Conservation (phyloP, 2,888 invertebrate species). For the Masnerella sp. region DNA sequence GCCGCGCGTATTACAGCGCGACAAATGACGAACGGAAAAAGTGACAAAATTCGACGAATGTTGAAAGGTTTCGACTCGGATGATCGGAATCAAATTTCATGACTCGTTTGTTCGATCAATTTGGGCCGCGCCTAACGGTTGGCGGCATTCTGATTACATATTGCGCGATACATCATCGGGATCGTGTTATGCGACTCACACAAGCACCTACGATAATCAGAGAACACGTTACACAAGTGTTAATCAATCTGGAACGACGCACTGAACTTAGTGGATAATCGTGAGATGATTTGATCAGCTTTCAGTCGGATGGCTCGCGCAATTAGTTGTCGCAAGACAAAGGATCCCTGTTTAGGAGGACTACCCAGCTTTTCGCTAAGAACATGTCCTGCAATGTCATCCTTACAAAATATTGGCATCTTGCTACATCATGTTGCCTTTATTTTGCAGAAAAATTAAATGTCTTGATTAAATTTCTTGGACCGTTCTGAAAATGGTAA, state of each 20-base stretch:
- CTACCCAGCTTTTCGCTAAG: neutral
- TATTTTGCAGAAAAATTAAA: too few species aligned
- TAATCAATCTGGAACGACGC: constrained; percentile 59
- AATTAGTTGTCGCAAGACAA: constrained; percentile 59
- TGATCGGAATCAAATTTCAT: constrained; percentile 54
- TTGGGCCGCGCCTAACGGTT: constrained; percentile 41
- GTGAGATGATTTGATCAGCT: constrained; percentile 61
- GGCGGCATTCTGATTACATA: constrained; percentile 59
- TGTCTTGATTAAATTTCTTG: too few species aligned
- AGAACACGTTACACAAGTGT: constrained; percentile 61
- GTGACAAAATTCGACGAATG: constrained; percentile 12
- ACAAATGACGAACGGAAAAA: neutral
- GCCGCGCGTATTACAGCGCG: too few species aligned
- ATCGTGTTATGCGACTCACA: constrained; percentile 57
- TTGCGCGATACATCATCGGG: constrained; percentile 59
- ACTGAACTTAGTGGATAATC: constrained; percentile 60
- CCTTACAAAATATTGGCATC: too few species aligned
- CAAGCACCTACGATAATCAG: constrained; percentile 60
- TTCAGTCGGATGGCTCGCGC: constrained; percentile 52
- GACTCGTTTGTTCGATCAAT: constrained; percentile 58
- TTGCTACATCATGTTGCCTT: constrained; percentile 2
- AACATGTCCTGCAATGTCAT: too few species aligned
- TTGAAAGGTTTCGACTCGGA: constrained; percentile 2
- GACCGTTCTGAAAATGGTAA: too few species aligned
- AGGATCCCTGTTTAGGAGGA: constrained; percentile 24